Base-by-base conservation (phyloP, 2,113 vertebrate genomes). In the Piprites chloris region DNA sequence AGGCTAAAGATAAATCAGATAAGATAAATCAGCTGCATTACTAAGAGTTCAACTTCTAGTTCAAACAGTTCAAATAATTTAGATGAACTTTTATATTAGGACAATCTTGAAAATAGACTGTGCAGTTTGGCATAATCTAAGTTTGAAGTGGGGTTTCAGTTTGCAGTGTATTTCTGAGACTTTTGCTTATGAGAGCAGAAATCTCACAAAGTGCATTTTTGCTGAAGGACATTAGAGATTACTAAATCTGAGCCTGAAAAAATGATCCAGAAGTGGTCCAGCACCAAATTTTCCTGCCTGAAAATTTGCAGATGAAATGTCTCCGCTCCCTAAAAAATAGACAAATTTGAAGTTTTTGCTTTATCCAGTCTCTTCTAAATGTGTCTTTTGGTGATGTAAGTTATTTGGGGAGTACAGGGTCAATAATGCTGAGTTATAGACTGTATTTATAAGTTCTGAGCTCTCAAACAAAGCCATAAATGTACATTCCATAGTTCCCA, bases 401-500 rank as follows among this genome's bases (percentile, higher is more conserved):
- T 81, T 88, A 88, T 86, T 91, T 74, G 77, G 55, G 68, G 67
- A 90, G 41, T 90, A 68, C 28, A 61, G 56, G 76, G 47, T 62
- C 61, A 81, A 71, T 56, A 80, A 77, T 80, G 44, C 46, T 88
- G 37, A 93, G 50, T 79, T 94, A 87, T 72, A 71, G 33, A 55
- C 13, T 0, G 5, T 89, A 95, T 93, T 95, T 92, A 73, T 93
- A 96, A 96, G 91, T 96, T 85, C 53, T 65, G 67, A 95, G 78
- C 71, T 72, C 67, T 84, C 86, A 76, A 96, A 87, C 87, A 94
- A 97, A 92, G 69, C 75, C 85, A 90, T 97, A 97, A 97, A 97
- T 91, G 71, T 90, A 33, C 93, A 98, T 97, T 98, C 97, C 95
- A 98, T 97, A 95, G 90, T 92, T 93, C 91, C 94, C 93, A 98